A percentile compares a stretch with the other conserved stretches of the same genome.
These are phyloP conservation scores for Sinocyclocheilus anophthalmus DNA, from an alignment of 2,113 vertebrate species.

Conservation along the genomic window DNA sequence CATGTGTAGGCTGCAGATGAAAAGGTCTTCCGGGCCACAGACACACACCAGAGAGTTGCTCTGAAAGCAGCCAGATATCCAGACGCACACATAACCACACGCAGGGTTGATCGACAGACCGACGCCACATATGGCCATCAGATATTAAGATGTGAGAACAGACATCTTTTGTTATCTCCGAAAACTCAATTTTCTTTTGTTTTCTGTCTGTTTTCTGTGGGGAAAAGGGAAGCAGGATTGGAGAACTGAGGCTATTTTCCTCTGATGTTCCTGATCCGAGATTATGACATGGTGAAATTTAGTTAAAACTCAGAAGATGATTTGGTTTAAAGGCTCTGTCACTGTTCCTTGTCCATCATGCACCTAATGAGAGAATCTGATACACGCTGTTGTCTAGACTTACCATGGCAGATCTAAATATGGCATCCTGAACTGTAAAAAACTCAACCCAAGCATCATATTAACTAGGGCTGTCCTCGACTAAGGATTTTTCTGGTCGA, in stretches of 20 bases:
- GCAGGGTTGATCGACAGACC: conserved; percentile 19
- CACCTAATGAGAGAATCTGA: conserved; percentile 51
- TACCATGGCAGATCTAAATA: not conserved
- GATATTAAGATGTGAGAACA: conserved; percentile 54
- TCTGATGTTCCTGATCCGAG: conserved; percentile 44
- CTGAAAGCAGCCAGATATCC: conserved; percentile 23
- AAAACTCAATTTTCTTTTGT: conserved; percentile 48
- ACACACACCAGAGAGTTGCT: conserved; percentile 27
- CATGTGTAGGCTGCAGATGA: conserved; percentile 27
- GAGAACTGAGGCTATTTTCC: conserved; percentile 31
- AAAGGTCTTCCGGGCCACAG: conserved; percentile 35
- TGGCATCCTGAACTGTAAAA: not conserved
- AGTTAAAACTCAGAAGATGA: conserved; percentile 48
- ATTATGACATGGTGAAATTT: conserved; percentile 45
- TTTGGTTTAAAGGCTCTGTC: conserved; percentile 45
- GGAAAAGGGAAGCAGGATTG: conserved; percentile 2
- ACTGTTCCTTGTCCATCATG: conserved; percentile 35
- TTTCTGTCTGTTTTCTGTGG: conserved; percentile 11
- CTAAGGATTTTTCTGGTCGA: no score
- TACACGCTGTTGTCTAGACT: conserved; percentile 8
- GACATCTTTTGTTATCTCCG: conserved; percentile 52
- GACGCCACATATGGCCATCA: conserved; percentile 47
- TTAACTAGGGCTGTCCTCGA: not conserved
- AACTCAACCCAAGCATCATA: not conserved
- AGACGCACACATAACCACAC: conserved; percentile 23